These are phyloP conservation scores for Eupithecia subfuscata DNA, from an alignment of 2,888 invertebrate species.

Conservation along the genomic window DNA sequence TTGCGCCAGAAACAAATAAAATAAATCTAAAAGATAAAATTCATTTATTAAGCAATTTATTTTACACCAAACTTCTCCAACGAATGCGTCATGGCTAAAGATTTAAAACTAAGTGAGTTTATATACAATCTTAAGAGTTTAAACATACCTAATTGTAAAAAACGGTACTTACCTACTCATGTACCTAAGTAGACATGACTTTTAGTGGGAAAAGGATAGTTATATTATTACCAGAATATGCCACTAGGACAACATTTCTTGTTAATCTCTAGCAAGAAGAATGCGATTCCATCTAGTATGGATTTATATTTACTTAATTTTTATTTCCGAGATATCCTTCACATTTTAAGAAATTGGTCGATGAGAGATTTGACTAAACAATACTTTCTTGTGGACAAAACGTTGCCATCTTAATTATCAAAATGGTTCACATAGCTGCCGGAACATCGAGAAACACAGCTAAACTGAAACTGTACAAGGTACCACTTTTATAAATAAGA, in stretches of 20 bases:
- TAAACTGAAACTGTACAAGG: slow-evolving; percentile 4
- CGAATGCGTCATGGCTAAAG: slow-evolving; percentile 30
- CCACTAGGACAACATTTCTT: background rate
- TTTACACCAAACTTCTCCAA: slow-evolving; percentile 29
- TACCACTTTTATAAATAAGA: slow-evolving; percentile 11
- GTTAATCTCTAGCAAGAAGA: background rate
- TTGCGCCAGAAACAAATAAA: slow-evolving; percentile 9
- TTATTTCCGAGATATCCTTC: background rate
- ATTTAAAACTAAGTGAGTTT: slow-evolving; percentile 16
- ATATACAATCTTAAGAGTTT: slow-evolving; percentile 31
- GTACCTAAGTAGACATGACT: slow-evolving; percentile 6
- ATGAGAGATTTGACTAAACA: background rate
- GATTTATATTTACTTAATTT: background rate
- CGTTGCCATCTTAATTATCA: background rate
- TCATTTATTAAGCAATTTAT: slow-evolving; percentile 37
- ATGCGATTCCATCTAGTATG: background rate
- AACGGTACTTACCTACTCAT: slow-evolving; percentile 10
- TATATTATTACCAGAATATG: background rate
- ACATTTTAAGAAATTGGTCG: slow-evolving; percentile 8
- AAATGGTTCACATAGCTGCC: slow-evolving; percentile 6
- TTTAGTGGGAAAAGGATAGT: background rate
- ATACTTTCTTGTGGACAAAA: slow-evolving; percentile 1
- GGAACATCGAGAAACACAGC: too few species aligned
- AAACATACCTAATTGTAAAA: slow-evolving; percentile 25
- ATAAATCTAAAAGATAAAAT: slow-evolving; percentile 25